A percentile compares a stretch with the other conserved stretches of the same genome.
Evolutionary conservation across 2,888 invertebrate species (phyloP).

Genomic region (Plagodis dolabraria): DNA sequence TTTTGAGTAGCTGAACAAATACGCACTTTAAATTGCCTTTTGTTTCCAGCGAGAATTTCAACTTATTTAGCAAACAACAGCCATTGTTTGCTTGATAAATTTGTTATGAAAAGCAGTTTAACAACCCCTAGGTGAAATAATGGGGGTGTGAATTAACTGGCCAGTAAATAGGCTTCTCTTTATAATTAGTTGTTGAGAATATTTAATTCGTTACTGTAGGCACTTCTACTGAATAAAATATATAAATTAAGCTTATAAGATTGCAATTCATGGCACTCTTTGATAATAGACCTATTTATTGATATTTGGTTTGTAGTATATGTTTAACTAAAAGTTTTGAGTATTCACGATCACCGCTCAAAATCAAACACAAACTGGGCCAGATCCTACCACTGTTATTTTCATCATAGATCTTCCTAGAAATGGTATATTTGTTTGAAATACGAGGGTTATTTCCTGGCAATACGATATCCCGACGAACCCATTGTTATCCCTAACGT

Average conservation of each 20-base stretch:
- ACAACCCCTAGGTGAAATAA: constrained; percentile 2
- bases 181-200: constrained; percentile 1
- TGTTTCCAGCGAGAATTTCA: background rate
- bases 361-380: background rate
- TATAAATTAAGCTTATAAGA: background rate
- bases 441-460: constrained; percentile 48
- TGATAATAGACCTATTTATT: no score
- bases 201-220: background rate
- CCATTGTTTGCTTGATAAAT: constrained; percentile 4
- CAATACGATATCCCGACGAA: constrained; percentile 52
- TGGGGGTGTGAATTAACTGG: constrained; percentile 13
- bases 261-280: no score
- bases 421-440: constrained; percentile 38
- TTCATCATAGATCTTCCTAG: constrained; percentile 1
- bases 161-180: background rate
- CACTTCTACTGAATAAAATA: background rate
- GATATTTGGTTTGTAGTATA: background rate
- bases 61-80: constrained; percentile 8
- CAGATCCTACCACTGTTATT: constrained; percentile 3
- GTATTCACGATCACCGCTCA: background rate
- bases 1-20: background rate
- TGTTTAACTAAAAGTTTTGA: background rate
- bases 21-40: background rate
- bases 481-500: constrained; percentile 56
- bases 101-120: constrained; percentile 11